Evolutionary conservation across 1,140 invertebrate genomes (phyloP), one percentile per base, ranked within the genome.

Genomic region (Bilobella aurantiaca): DNA sequence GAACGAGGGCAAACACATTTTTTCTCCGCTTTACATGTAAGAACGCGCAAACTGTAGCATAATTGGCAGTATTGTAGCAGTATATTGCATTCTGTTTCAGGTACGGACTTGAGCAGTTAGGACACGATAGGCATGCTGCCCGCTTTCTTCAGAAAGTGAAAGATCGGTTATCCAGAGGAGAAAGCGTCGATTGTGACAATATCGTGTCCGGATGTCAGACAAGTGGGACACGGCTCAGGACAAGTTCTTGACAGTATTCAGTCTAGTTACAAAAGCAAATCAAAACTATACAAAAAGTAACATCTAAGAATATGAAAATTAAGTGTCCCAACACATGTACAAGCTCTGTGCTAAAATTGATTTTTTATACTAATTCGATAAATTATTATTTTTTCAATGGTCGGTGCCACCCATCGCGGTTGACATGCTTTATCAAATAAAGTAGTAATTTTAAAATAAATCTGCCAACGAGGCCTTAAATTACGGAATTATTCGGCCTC

Each of bases 21-120:
- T 70, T 3, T 66, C 71, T 21, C 53, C 70, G 21, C 62, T 70
- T 12, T 70, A 69, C 64, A 67, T 68, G 71, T 73, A 67, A 73
- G 66, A 53, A 42, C 58, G 5, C 28, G 8, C 5, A 12, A 16
- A 14, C 49, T 56, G 12, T 12, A n/a, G 37, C 37, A 42, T 8
- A 42, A n/a, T 42, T 42, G 8, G 8, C 8, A 53, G 21, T 5
- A 14, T 53, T 12, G 21, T 28, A 58, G 25, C 57, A 58, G 21
- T 28, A 58, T 58, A 28, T 58, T 14, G 3, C 12, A 8, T 29
- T 28, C 46, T 62, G 25, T 30, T 61, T 14, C 56, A 69, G 71
- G 49, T 67, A 63, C 46, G 68, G 71, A 60, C 60, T 72, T 25
- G 66, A 65, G 27, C 62, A 67, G 42, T 49, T 69, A 23, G 49